Base-by-base conservation (phyloP, 2,888 invertebrate genomes). In the Drosophila fulvimacula region DNA sequence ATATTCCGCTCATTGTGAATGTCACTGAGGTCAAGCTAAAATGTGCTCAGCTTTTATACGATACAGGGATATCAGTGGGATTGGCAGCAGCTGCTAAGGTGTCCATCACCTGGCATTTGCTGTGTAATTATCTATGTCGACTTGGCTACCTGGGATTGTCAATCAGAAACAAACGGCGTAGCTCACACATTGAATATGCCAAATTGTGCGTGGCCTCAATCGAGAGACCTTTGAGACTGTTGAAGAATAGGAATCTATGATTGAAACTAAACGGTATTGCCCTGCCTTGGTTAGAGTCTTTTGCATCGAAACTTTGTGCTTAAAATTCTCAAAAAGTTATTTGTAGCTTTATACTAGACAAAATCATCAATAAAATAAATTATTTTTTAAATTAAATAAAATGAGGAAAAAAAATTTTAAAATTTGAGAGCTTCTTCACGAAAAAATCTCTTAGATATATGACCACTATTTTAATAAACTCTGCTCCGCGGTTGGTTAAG, bases 1-100 rank as follows among this genome's bases (percentile, higher is more conserved):
- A 82, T 58, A 76, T 44, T 15, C 5, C 9, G 34, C 19, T 13
- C 53, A 65, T 55, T 55, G 30, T 21, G 13, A 27, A 2, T 21
- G 42, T 7, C 34, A 55, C 55, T 68, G 3, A 3, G 3, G 7
- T 1, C 19, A 32, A 27, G 21, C 19, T n/a, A 13, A 21, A 30
- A 10, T 19, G 36, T 21, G n/a, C 6, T 13, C 0, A 10, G 55
- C 11, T 46, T 73, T 55, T 73, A 72, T 73, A 42, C 9, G n/a
- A 19, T n/a, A 10, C 27, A 27, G 0, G 13, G 34, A 34, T 36
- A 39, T 0, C 9, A 7, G 1, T 46, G 66, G 46, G 17, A 49
- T 36, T 34, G 7, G 9, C 4, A 19, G 13, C 57, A 73, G 61
- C 32, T 73, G 72, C 30, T 7, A 13, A 27, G 41, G 41, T 38